These are phyloP conservation scores for Polyommatus iphigenia DNA, from an alignment of 2,888 invertebrate genomes.

Conservation along the genomic window DNA sequence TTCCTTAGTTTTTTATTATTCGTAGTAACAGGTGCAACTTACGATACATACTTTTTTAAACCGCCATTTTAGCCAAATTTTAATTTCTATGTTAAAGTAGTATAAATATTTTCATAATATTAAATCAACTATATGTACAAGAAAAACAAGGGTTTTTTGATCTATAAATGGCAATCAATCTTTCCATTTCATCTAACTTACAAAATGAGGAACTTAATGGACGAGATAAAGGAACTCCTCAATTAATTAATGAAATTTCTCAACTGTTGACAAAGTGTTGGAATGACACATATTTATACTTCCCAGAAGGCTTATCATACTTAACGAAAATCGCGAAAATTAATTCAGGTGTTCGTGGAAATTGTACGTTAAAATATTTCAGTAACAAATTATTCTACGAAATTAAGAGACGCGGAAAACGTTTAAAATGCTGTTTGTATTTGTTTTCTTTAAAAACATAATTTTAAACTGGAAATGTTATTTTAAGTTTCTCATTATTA, in stretches of 20 bases:
- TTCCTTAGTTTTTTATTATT: too few species aligned
- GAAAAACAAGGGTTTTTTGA: not conserved
- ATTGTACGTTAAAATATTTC: not conserved
- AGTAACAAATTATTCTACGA: not conserved
- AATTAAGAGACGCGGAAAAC: not conserved
- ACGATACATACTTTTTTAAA: too few species aligned
- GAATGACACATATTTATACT: not conserved
- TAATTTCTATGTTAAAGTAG: too few species aligned
- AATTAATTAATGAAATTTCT: not conserved
- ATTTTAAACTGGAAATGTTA: not conserved
- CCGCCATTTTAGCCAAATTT: too few species aligned
- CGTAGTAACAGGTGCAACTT: too few species aligned
- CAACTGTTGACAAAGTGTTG: conserved; percentile 1
- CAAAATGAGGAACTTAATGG: not conserved
- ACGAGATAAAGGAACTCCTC: not conserved
- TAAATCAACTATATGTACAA: too few species aligned
- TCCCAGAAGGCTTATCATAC: not conserved
- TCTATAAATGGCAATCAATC: not conserved
- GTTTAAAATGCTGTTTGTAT: not conserved
- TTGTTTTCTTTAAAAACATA: not conserved
- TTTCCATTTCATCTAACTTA: conserved; percentile 30
- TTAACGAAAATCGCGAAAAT: not conserved
- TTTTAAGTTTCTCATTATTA: too few species aligned
- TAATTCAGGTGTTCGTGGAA: conserved; percentile 3
- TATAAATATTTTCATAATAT: too few species aligned